phyloP scores from a whole-genome alignment of 2,113 vertebrate species.

The Anhinga rufa region DNA sequence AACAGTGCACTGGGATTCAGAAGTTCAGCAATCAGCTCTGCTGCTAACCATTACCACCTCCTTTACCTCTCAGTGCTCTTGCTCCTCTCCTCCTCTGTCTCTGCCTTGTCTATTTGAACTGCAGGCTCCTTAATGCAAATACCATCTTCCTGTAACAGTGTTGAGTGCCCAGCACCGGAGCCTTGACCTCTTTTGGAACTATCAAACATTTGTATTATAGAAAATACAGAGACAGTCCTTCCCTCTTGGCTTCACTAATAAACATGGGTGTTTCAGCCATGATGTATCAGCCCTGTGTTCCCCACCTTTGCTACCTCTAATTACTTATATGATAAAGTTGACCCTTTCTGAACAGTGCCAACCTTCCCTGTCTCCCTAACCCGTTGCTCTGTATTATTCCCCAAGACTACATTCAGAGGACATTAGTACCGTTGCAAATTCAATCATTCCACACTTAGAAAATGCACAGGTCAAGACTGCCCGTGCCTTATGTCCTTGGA shows the following conservation, averaged over 20 bases:
- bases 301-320: conserved; percentile 1
- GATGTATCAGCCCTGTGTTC: not conserved
- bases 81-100: not conserved
- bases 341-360: not conserved
- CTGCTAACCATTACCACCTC: conserved; percentile 3
- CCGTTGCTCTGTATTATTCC: not conserved
- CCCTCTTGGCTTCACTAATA: not conserved
- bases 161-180: not conserved
- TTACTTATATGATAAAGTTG: not conserved
- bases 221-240: not conserved
- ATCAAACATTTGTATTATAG: not conserved
- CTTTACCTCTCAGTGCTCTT: conserved; percentile 38
- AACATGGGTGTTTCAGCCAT: not conserved
- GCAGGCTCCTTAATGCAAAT: conserved; percentile 2
- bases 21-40: not conserved
- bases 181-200: not conserved
- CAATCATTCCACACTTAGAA: not conserved
- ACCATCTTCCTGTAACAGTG: not conserved
- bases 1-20: not conserved
- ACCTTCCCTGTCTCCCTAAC: not conserved
- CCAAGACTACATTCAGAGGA: not conserved
- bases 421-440: not conserved
- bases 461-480: not conserved
- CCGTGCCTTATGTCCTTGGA: not conserved
- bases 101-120: not conserved